Conservation (phyloP, 2,888 invertebrate genomes). For the Agonum fuliginosum region DNA sequence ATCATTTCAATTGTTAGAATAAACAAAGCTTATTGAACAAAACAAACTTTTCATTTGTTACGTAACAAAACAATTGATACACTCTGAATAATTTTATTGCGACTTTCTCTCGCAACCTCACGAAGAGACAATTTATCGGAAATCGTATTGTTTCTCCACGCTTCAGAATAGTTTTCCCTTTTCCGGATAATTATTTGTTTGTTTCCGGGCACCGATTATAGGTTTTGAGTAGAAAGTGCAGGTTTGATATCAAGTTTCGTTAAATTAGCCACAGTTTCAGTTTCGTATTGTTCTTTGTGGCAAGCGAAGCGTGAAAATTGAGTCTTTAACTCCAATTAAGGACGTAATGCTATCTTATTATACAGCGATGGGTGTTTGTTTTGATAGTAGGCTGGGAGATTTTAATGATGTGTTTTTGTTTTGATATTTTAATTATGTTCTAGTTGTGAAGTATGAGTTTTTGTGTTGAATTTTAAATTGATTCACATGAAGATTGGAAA, state of each 20-base stretch:
- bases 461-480: not conserved
- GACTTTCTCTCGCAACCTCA: constrained; percentile 40
- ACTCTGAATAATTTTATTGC: constrained; percentile 43
- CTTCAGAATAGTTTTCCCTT: constrained; percentile 26
- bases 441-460: not conserved
- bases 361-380: constrained; percentile 17
- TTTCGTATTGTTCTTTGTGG: constrained; percentile 15
- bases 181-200: constrained; percentile 34
- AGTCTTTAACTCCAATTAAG: constrained; percentile 46
- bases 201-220: constrained; percentile 6
- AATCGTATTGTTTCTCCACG: constrained; percentile 29
- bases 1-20: not conserved
- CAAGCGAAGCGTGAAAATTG: constrained; percentile 47
- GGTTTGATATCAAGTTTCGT: constrained; percentile 31
- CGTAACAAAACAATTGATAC: constrained; percentile 38
- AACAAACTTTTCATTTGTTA: constrained; percentile 6
- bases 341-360: constrained; percentile 1
- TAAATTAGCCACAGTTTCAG: constrained; percentile 6
- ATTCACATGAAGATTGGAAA: not conserved
- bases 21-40: not conserved
- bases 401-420: constrained; percentile 21
- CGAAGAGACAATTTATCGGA: constrained; percentile 34
- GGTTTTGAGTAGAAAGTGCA: constrained; percentile 30
- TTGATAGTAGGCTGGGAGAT: constrained; percentile 23
- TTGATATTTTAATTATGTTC: constrained; percentile 27